Evolutionary conservation across 2,888 invertebrate species (phyloP).

Genomic region (Cryptophagus acutangulus): DNA sequence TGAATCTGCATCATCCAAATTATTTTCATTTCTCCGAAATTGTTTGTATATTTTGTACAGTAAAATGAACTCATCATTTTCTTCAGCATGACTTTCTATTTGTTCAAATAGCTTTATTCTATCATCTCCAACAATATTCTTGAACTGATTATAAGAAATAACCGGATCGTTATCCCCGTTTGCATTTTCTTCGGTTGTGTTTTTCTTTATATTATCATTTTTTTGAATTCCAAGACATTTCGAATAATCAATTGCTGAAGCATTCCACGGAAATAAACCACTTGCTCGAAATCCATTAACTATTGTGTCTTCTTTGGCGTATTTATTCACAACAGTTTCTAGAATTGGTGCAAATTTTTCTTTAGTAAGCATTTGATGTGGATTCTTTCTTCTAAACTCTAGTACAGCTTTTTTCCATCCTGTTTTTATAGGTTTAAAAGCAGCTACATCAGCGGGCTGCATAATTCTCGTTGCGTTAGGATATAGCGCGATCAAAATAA

Average conservation of each 20-base stretch:
- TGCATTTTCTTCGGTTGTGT: no score
- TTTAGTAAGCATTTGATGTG: slow-evolving; percentile 16
- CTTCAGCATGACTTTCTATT: slow-evolving; percentile 10
- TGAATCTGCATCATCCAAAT: not conserved
- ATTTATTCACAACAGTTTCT: slow-evolving; percentile 13
- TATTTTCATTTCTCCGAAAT: slow-evolving; percentile 11
- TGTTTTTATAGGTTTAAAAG: slow-evolving; percentile 28
- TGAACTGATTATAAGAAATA: slow-evolving; percentile 12
- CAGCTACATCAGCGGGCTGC: slow-evolving; percentile 31
- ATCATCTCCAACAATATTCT: slow-evolving; percentile 14
- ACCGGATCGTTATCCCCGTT: not conserved
- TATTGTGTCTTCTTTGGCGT: no score
- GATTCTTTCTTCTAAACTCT: slow-evolving; percentile 32
- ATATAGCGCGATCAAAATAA: slow-evolving; percentile 29
- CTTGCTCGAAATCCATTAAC: slow-evolving; percentile 21
- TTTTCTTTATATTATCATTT: slow-evolving; percentile 4
- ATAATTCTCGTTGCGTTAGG: slow-evolving; percentile 31
- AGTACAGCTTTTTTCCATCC: slow-evolving; percentile 32
- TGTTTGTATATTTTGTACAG: slow-evolving; percentile 11
- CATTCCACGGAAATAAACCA: slow-evolving; percentile 23
- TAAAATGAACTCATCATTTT: slow-evolving; percentile 11
- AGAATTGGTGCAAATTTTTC: slow-evolving; percentile 19
- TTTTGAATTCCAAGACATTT: slow-evolving; percentile 17
- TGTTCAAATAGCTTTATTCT: slow-evolving; percentile 10
- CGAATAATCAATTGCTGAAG: slow-evolving; percentile 16